Base-by-base conservation (phyloP, 2,113 vertebrate species). In the Halcyon malimbica region DNA sequence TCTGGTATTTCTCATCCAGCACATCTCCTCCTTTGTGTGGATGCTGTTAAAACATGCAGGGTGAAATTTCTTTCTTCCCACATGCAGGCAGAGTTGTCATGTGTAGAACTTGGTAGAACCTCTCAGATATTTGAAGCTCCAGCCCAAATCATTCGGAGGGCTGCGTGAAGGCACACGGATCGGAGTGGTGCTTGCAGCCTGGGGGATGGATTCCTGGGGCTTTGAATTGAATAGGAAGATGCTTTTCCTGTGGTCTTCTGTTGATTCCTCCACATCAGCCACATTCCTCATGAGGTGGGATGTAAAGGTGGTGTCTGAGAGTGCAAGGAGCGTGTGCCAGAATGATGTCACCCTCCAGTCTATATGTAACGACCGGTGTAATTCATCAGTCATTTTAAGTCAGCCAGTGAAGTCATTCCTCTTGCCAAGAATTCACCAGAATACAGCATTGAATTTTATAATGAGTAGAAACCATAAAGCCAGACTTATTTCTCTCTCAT, bases 381-480 rank as follows among this genome's bases (percentile, higher is more conserved):
- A 76, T 11, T 84, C 57, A 53, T 75, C 74, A 39, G 80, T 69
- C 92, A 29, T 56, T 95, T 92, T 35, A 89, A 96, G 92, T 89
- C 83, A 89, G 54, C 44, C 69, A 54, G 23, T 62, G n/a, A 83
- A 94, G 87, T 75, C 31, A 46, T 79, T 87, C n/a, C 26, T 74
- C 62, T 87, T 91, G 91, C 89, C 94, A 94, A 89, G 77, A 93
- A 82, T 42, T 79, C 6, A 0, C n/a, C 79, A 73, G 83, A 81
- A 78, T 76, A 41, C 57, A 84, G 59, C 48, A 57, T 64, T 92
- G 69, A 54, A 65, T 97, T 89, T 92, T 74, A 25, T 94, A 78
- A 89, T 69, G 83, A 93, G 24, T 73, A 73, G 76, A 93, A 94
- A 96, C 64, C 88, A 90, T 91, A 96, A 91, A 89, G 93, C 85